Conservation (phyloP, 2,113 vertebrate genomes). For the Osmerus eperlanus region DNA sequence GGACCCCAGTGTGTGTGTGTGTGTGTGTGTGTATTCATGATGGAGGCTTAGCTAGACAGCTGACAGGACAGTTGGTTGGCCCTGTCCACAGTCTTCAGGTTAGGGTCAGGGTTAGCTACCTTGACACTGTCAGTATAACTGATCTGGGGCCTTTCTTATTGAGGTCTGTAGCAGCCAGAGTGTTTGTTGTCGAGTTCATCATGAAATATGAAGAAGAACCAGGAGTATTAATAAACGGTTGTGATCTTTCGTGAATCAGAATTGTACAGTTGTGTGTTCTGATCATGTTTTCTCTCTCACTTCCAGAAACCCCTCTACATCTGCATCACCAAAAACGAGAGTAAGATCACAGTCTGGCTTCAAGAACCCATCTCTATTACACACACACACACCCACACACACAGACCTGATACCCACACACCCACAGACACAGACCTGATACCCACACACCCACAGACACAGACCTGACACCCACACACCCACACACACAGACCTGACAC, state of each 20-base stretch:
- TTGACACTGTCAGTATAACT: no score
- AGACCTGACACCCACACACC: not conserved
- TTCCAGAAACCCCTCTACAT: constrained; percentile 95
- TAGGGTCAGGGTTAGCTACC: no score
- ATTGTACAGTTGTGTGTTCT: constrained; percentile 24
- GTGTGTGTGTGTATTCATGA: no score
- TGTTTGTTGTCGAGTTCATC: not conserved
- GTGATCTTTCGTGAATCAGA: not conserved
- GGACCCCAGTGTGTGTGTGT: not conserved
- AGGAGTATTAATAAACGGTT: no score
- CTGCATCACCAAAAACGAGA: constrained; percentile 99
- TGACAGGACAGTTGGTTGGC: not conserved
- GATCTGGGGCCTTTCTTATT: no score
- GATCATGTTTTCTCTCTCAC: constrained; percentile 38
- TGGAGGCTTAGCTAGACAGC: not conserved
- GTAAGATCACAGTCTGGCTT: constrained; percentile 77
- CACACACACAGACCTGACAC: not conserved
- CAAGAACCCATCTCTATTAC: not conserved
- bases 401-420: not conserved
- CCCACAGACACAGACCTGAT: not conserved
- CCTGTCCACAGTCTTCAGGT: no score
- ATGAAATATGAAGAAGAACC: not conserved
- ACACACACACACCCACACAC: not conserved
- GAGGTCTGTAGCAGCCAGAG: not conserved
- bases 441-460: not conserved